Conservation (phyloP, 2,888 invertebrate species). For the Chironomus riparius region DNA sequence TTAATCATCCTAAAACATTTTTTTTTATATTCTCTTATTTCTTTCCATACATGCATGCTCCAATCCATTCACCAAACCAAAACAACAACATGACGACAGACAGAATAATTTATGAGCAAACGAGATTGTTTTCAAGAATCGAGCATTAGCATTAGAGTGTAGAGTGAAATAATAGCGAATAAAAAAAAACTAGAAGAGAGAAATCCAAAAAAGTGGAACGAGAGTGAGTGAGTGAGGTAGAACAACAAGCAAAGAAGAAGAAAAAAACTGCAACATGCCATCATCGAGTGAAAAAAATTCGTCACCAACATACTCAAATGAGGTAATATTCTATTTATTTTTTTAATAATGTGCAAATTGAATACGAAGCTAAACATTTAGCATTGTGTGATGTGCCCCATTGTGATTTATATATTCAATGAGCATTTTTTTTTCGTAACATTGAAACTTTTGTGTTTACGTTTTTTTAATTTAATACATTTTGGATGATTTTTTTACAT, state of each 20-base stretch:
- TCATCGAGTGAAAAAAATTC: conserved; percentile 24
- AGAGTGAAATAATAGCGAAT: neutral
- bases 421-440: neutral
- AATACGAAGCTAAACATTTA: neutral
- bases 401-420: neutral
- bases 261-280: conserved; percentile 19
- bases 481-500: neutral
- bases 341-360: neutral
- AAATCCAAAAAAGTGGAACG: neutral
- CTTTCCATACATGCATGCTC: neutral
- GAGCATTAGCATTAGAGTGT: neutral
- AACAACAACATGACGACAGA: neutral
- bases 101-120: conserved; percentile 5
- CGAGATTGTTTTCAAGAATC: neutral
- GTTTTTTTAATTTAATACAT: neutral
- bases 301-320: conserved; percentile 26
- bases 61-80: neutral
- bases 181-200: neutral
- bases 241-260: neutral
- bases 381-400: neutral
- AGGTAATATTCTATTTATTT: conserved; percentile 6
- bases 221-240: neutral
- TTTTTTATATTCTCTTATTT: neutral
- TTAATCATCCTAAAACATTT: neutral
- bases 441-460: neutral